These are phyloP conservation scores for Chelonus insularis DNA, from an alignment of 1,140 invertebrate species.

Conservation along the genomic window DNA sequence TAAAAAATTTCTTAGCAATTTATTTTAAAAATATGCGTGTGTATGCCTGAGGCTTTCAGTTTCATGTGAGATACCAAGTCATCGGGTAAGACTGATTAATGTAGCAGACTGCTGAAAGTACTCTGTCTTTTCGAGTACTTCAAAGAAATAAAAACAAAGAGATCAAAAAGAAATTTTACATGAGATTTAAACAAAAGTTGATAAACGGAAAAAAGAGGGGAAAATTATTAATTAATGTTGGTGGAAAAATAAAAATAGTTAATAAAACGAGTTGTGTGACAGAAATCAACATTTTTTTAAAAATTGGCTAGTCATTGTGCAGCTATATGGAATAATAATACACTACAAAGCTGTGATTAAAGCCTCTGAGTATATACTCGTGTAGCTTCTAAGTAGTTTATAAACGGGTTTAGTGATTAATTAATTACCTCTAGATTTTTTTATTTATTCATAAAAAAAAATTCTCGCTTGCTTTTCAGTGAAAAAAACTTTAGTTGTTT, in stretches of 20 bases:
- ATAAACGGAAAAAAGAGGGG: too few relatives aligned
- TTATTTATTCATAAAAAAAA: too few relatives aligned
- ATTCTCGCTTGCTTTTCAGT: not conserved
- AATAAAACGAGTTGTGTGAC: too few relatives aligned
- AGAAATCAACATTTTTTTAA: slow-evolving; percentile 52
- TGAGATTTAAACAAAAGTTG: too few relatives aligned
- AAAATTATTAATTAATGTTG: too few relatives aligned
- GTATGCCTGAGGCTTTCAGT: slow-evolving; percentile 49
- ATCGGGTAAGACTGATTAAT: slow-evolving; percentile 49
- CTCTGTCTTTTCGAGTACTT: slow-evolving; percentile 10
- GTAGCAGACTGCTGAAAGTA: slow-evolving; percentile 20
- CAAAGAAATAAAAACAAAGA: slow-evolving; percentile 22
- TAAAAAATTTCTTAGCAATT: not conserved
- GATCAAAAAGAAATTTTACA: slow-evolving; percentile 13
- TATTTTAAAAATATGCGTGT: slow-evolving; percentile 33
- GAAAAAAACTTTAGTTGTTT: not conserved
- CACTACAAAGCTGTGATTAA: slow-evolving; percentile 58
- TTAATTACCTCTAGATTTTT: not conserved
- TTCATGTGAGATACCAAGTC: slow-evolving; percentile 41
- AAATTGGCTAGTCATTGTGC: slow-evolving; percentile 57
- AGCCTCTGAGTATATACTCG: slow-evolving; percentile 55
- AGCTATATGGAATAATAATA: slow-evolving; percentile 51
- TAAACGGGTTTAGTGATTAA: slow-evolving; percentile 3
- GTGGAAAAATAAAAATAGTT: too few relatives aligned
- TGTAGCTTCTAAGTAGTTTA: slow-evolving; percentile 51